phyloP scores from a whole-genome alignment of 2,113 vertebrate species.

The Pogonocichla stellata region DNA sequence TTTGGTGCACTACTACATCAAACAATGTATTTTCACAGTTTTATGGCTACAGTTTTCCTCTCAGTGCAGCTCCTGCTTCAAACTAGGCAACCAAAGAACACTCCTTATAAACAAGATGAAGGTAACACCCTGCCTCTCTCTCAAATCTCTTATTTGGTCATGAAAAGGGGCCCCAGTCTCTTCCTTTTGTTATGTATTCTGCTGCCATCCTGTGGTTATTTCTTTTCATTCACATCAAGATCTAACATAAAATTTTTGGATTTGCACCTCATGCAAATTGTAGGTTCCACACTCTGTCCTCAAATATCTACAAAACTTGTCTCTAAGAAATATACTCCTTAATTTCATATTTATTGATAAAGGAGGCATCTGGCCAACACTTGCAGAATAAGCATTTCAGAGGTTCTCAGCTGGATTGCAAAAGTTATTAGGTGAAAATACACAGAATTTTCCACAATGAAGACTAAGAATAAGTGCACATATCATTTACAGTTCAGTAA shows the following conservation, averaged over 20 bases:
- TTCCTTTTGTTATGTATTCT: slow-evolving; percentile 27
- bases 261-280: neutral
- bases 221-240: neutral
- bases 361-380: neutral
- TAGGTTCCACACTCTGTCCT: neutral
- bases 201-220: slow-evolving; percentile 63
- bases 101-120: neutral
- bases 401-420: neutral
- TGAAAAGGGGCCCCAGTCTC: neutral
- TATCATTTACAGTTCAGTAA: neutral
- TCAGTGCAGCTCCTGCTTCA: neutral
- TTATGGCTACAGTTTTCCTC: neutral
- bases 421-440: neutral
- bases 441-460: neutral
- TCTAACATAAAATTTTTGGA: neutral
- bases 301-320: neutral
- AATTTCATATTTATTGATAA: neutral
- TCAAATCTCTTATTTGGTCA: neutral
- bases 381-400: neutral
- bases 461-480: neutral
- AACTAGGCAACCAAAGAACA: neutral
- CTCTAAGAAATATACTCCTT: neutral
- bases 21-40: neutral
- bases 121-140: neutral
- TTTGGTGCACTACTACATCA: neutral